phyloP scores from a whole-genome alignment of 2,113 vertebrate genomes.

The Crotophaga sulcirostris region DNA sequence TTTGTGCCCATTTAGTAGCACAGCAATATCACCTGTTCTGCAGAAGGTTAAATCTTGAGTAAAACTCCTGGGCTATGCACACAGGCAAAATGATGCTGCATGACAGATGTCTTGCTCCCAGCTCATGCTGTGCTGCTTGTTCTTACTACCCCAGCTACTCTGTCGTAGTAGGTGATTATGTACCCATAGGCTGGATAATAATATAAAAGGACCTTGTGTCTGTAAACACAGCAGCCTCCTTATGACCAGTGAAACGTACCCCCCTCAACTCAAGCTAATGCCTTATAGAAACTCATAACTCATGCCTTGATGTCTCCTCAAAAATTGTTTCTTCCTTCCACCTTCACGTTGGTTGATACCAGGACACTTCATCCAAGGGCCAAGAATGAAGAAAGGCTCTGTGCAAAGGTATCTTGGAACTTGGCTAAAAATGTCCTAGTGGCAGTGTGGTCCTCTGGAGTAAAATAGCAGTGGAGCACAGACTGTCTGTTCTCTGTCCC shows the following conservation, averaged over 20 bases:
- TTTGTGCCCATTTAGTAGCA: background rate
- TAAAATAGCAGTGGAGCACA: background rate
- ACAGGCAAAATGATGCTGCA: rapidly evolving
- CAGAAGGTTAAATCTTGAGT: background rate
- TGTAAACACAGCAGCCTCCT: background rate
- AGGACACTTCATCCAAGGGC: rapidly evolving
- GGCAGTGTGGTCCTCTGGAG: background rate
- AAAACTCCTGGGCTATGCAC: background rate
- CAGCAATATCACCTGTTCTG: background rate
- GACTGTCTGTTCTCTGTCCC: background rate
- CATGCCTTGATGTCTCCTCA: background rate
- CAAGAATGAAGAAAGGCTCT: background rate
- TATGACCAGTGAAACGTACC: background rate
- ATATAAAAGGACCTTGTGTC: background rate
- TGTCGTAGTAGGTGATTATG: background rate
- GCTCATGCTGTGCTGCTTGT: background rate
- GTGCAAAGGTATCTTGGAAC: background rate
- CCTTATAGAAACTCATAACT: background rate
- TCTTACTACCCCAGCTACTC: background rate
- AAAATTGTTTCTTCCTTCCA: background rate
- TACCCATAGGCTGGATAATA: background rate
- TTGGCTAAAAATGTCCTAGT: background rate
- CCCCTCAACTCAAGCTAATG: background rate
- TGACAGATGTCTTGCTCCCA: background rate
- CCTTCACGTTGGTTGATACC: background rate